Conservation (phyloP, 2,888 invertebrate genomes). For the Volucella inanis region DNA sequence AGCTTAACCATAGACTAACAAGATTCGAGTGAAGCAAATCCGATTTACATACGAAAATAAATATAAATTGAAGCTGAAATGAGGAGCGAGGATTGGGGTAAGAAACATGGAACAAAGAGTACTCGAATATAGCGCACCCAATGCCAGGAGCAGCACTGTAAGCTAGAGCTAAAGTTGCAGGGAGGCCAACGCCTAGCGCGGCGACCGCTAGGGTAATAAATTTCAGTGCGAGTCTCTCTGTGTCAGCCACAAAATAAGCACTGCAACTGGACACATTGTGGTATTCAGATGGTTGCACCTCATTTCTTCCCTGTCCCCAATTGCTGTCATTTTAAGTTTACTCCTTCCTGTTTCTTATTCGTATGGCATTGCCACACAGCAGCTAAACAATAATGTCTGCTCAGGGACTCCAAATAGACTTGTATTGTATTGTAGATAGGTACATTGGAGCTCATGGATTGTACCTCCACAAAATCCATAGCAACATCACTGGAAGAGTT, state of each 20-base stretch:
- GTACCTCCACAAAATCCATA: background rate
- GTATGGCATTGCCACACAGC: slow-evolving; percentile 7
- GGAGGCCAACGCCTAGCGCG: slow-evolving; percentile 6
- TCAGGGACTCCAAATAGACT: slow-evolving; percentile 45
- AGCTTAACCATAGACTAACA: slow-evolving; percentile 70
- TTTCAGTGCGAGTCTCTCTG: slow-evolving; percentile 57
- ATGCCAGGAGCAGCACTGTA: background rate
- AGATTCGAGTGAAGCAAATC: slow-evolving; percentile 79
- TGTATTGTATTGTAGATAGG: slow-evolving; percentile 3
- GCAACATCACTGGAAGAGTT: slow-evolving; percentile 21
- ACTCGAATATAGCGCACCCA: too few relatives aligned
- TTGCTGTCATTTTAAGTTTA: background rate
- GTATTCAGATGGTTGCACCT: slow-evolving; percentile 71
- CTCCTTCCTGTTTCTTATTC: slow-evolving; percentile 8
- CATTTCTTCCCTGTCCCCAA: slow-evolving; percentile 50
- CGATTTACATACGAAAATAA: slow-evolving; percentile 81
- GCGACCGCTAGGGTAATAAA: slow-evolving; percentile 53
- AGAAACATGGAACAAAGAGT: too few relatives aligned
- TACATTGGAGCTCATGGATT: slow-evolving; percentile 6
- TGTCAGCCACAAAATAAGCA: slow-evolving; percentile 72
- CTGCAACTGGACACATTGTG: slow-evolving; percentile 72
- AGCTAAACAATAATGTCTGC: slow-evolving; percentile 64
- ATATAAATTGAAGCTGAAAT: slow-evolving; percentile 80
- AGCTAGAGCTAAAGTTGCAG: background rate
- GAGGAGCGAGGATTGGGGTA: slow-evolving; percentile 41